Percentiles rank a stretch among this genome's conserved stretches.
Evolutionary conservation across 1,140 invertebrate species (phyloP).

Genomic region (Halesus radiatus): DNA sequence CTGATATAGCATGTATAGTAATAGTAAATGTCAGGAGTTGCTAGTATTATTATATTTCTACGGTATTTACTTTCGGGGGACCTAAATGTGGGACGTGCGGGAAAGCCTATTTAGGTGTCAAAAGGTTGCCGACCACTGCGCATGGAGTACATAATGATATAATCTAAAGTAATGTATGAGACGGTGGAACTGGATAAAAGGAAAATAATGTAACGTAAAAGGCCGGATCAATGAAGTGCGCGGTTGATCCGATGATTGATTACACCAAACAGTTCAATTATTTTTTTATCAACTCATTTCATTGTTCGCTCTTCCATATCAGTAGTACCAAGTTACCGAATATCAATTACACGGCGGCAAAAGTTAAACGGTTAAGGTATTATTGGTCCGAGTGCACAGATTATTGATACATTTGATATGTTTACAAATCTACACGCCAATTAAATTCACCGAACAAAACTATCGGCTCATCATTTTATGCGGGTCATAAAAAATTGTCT

Average conservation of each 20-base stretch:
- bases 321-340: background rate
- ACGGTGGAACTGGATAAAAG: background rate
- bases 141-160: too few relatives aligned
- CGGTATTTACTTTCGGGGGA: too few relatives aligned
- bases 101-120: too few relatives aligned
- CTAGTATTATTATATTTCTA: too few relatives aligned
- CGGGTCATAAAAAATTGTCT: too few relatives aligned
- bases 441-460: too few relatives aligned
- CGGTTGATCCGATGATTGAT: constrained; percentile 24
- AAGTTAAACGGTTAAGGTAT: background rate
- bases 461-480: too few relatives aligned
- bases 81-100: too few relatives aligned
- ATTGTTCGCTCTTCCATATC: constrained; percentile 3
- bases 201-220: constrained; percentile 26
- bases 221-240: constrained; percentile 11
- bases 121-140: too few relatives aligned
- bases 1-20: too few relatives aligned
- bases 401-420: background rate
- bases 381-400: background rate
- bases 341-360: background rate
- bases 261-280: background rate
- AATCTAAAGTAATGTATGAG: too few relatives aligned
- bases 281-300: constrained; percentile 34
- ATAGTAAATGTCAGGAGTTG: too few relatives aligned
- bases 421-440: background rate